A percentile compares a stretch with the other conserved stretches of the same genome.
Conservation (phyloP, 2,113 vertebrate genomes). For the Chloebia gouldiae region DNA sequence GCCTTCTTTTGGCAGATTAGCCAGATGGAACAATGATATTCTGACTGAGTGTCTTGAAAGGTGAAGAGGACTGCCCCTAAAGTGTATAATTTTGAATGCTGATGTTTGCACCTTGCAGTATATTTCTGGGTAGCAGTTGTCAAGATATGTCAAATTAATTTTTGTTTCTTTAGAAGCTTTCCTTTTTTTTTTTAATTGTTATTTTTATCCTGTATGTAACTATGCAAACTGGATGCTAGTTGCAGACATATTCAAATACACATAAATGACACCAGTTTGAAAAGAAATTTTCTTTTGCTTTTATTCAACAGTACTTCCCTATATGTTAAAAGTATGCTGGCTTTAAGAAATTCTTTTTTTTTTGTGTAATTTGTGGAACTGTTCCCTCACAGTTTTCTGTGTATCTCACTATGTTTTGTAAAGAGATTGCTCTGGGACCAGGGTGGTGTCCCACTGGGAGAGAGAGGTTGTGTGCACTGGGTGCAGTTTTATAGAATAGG, state of each 20-base stretch:
- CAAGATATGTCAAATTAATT: not conserved
- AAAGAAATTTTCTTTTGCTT: not conserved
- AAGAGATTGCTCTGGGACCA: not conserved
- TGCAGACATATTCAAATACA: not conserved
- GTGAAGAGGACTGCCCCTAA: not conserved
- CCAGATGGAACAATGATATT: not conserved
- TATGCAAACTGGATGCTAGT: not conserved
- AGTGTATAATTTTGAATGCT: not conserved
- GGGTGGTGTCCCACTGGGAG: not conserved
- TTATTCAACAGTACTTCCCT: not conserved
- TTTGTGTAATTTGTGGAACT: not conserved
- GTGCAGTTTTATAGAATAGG: not conserved
- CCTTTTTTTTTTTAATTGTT: not conserved
- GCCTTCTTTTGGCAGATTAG: not conserved
- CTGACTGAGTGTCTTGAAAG: not conserved
- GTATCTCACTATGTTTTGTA: not conserved
- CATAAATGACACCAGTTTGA: not conserved
- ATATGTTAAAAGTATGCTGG: not conserved
- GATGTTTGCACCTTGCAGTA: not conserved
- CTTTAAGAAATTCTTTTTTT: not conserved
- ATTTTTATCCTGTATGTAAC: not conserved
- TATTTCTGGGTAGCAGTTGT: not conserved
- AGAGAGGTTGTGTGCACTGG: rapidly evolving
- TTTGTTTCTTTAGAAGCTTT: not conserved
- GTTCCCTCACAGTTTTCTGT: not conserved